Evolutionary conservation across 2,888 invertebrate genomes (phyloP).

Genomic region (Penaeus monodon): DNA sequence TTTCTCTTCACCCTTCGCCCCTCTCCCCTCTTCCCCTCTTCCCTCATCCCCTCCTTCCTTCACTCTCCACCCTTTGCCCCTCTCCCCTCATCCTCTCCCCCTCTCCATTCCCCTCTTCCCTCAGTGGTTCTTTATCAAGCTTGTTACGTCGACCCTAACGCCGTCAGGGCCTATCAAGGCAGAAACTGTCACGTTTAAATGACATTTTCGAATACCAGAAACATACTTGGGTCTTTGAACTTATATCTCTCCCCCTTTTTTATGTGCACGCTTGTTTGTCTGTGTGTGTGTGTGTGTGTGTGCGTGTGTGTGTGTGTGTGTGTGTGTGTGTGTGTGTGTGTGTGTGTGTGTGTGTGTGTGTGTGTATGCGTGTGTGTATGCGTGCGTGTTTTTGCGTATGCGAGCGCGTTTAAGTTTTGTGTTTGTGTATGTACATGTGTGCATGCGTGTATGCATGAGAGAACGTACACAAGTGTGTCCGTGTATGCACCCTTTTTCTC

Average conservation of each 20-base stretch:
- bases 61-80: too few species aligned
- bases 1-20: too few species aligned
- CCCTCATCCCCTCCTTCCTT: too few species aligned
- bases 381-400: neutral
- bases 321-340: neutral
- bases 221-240: conserved; percentile 18
- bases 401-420: neutral
- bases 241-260: conserved; percentile 9
- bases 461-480: neutral
- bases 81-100: too few species aligned
- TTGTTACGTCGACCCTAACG: too few species aligned
- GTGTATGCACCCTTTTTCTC: neutral
- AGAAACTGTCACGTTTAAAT: too few species aligned
- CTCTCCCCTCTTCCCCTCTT: too few species aligned
- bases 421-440: neutral
- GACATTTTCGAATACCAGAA: too few species aligned
- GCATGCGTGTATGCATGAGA: neutral
- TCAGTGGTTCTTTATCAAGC: too few species aligned
- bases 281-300: neutral
- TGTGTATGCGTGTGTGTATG: neutral
- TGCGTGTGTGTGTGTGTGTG: neutral
- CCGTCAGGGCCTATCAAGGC: too few species aligned
- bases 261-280: conserved; percentile 2
- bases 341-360: neutral
- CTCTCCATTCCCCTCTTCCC: too few species aligned